phyloP scores from a whole-genome alignment of 2,888 invertebrate species.

The Drosophila planitibia region DNA sequence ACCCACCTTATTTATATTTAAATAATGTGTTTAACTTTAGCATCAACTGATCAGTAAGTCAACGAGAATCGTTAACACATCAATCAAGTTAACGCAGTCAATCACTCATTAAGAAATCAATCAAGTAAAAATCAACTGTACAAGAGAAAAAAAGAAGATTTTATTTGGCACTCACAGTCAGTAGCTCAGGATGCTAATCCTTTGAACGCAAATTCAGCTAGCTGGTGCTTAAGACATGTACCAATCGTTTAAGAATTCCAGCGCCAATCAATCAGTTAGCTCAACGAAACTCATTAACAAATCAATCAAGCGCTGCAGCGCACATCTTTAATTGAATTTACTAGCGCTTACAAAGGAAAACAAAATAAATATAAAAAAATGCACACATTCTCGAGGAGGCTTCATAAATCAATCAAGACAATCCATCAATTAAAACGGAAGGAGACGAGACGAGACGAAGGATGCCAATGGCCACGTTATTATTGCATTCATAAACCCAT shows the following conservation, averaged over 20 bases:
- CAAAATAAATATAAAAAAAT: neutral
- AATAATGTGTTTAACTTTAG: neutral
- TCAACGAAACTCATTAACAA: slow-evolving; percentile 42
- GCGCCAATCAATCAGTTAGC: slow-evolving; percentile 37
- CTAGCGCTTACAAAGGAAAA: neutral
- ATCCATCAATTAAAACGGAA: slow-evolving; percentile 67
- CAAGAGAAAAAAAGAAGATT: neutral
- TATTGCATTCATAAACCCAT: slow-evolving; percentile 64
- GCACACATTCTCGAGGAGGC: neutral
- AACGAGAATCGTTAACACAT: slow-evolving; percentile 26
- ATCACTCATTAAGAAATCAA: slow-evolving; percentile 34
- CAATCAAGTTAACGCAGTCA: slow-evolving; percentile 29
- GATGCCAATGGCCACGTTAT: slow-evolving; percentile 35
- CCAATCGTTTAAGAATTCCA: neutral
- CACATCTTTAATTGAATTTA: slow-evolving; percentile 45
- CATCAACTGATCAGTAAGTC: slow-evolving; percentile 33
- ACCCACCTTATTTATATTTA: neutral
- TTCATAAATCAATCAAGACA: slow-evolving; percentile 67
- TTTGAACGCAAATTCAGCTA: neutral
- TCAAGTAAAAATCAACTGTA: slow-evolving; percentile 8
- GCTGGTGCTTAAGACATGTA: neutral
- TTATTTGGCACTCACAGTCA: neutral
- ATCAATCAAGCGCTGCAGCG: slow-evolving; percentile 53
- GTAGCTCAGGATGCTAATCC: neutral
- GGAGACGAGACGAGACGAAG: slow-evolving; percentile 13